A percentile compares a stretch with the other conserved stretches of the same genome.
These are phyloP conservation scores for Echinops telfairi DNA, from an alignment of 2,113 vertebrate species.

Conservation along the genomic window DNA sequence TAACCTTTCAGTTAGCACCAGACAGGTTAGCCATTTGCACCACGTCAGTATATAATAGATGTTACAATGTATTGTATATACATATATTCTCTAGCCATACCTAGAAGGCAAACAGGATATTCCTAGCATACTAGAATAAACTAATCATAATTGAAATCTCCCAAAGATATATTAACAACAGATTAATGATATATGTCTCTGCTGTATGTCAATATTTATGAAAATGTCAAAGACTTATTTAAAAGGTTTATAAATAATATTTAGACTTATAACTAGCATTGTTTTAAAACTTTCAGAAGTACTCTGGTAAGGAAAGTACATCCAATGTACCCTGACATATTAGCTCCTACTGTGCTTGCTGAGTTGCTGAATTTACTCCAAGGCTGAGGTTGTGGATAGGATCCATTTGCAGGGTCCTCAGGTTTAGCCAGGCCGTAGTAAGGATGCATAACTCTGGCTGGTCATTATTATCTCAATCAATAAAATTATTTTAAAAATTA, in stretches of 20 bases:
- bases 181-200: background rate
- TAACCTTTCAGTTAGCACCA: no score
- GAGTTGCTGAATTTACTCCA: fast-evolving
- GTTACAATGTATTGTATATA: background rate
- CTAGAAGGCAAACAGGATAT: background rate
- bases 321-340: fast-evolving
- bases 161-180: background rate
- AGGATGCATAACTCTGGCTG: background rate
- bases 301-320: fast-evolving
- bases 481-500: no score
- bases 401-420: fast-evolving
- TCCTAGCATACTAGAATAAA: background rate
- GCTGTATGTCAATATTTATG: background rate
- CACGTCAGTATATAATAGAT: background rate
- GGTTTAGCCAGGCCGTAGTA: background rate
- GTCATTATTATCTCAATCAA: background rate
- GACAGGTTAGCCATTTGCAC: no score
- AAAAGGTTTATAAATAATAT: background rate
- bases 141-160: background rate
- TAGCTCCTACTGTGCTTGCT: fast-evolving
- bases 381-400: fast-evolving
- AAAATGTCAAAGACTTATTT: background rate
- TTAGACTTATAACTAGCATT: background rate
- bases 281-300: background rate
- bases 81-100: no score